Percentiles rank a stretch among this genome's conserved stretches.
Evolutionary conservation across 2,797 vertebrate species (phyloP).

Genomic region (Squalus acanthias): DNA sequence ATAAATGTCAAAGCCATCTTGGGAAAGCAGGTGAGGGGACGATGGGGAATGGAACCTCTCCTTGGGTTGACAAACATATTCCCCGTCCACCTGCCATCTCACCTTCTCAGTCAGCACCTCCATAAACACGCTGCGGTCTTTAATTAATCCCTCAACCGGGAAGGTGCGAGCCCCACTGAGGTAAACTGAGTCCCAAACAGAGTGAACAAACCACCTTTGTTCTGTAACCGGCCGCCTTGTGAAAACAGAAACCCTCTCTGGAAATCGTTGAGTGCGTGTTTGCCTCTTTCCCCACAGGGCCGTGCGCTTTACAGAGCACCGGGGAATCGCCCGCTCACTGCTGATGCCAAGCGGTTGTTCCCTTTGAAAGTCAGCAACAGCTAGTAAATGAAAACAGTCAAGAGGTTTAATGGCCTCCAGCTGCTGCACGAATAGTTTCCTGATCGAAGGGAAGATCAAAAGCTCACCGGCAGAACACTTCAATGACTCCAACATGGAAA

Average conservation of each 20-base stretch:
- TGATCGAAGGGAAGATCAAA: not conserved
- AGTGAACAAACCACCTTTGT: not conserved
- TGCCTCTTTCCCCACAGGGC: not conserved
- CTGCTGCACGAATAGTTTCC: not conserved
- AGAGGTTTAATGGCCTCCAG: not conserved
- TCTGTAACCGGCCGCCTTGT: not conserved
- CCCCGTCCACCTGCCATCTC: not conserved
- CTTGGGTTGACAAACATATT: not conserved
- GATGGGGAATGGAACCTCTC: not conserved
- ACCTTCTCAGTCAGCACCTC: not conserved
- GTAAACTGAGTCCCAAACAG: too few species aligned
- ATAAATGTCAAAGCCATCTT: not conserved
- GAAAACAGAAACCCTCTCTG: not conserved
- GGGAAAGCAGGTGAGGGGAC: not conserved
- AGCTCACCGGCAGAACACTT: not conserved
- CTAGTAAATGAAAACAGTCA: slow-evolving; percentile 1
- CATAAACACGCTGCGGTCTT: too few species aligned
- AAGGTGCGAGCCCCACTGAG: not conserved
- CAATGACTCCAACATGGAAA: not conserved
- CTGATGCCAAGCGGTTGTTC: not conserved
- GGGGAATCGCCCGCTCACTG: not conserved
- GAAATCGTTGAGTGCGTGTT: not conserved
- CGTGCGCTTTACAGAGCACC: not conserved
- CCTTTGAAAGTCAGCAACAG: not conserved
- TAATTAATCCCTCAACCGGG: not conserved